Evolutionary conservation across 2,113 vertebrate genomes (phyloP).

Genomic region (Macroglossus sobrinus): DNA sequence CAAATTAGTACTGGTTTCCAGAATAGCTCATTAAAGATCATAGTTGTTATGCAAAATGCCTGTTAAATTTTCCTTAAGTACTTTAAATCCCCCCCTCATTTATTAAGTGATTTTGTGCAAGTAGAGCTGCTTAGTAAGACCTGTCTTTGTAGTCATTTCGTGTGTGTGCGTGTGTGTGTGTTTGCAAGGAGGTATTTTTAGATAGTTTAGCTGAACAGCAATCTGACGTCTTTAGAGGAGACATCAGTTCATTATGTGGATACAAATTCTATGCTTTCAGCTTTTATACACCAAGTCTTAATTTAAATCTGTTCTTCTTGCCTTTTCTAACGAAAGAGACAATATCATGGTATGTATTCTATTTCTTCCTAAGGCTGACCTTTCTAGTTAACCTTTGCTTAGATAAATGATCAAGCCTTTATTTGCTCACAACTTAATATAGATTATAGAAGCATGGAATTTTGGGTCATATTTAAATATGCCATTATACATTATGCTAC

Average conservation of each 20-base stretch:
- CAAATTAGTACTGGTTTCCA: slow-evolving; percentile 53
- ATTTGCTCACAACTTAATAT: slow-evolving; percentile 50
- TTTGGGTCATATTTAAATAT: slow-evolving; percentile 46
- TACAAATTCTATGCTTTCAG: slow-evolving; percentile 75
- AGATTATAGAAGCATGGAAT: not conserved
- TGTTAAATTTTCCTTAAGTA: slow-evolving; percentile 55
- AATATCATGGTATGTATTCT: slow-evolving; percentile 75
- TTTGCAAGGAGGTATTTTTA: slow-evolving; percentile 77
- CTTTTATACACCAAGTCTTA: slow-evolving; percentile 69
- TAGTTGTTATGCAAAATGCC: slow-evolving; percentile 49
- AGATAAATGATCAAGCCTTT: slow-evolving; percentile 35
- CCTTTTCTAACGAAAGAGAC: slow-evolving; percentile 66
- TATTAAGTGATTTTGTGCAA: slow-evolving; percentile 75
- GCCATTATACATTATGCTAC: not conserved
- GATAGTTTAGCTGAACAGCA: slow-evolving; percentile 72
- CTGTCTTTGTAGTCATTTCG: slow-evolving; percentile 77
- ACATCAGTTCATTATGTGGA: slow-evolving; percentile 67
- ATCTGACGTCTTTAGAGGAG: slow-evolving; percentile 66
- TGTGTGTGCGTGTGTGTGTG: slow-evolving; percentile 69
- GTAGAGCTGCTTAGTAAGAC: slow-evolving; percentile 78
- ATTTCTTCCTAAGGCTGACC: slow-evolving; percentile 52
- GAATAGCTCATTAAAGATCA: slow-evolving; percentile 60
- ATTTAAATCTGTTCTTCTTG: slow-evolving; percentile 75
- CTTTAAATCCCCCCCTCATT: slow-evolving; percentile 41
- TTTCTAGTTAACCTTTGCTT: slow-evolving; percentile 62